Evolutionary conservation across 2,797 vertebrate species (phyloP).

Genomic region (Crenuchus spilurus): DNA sequence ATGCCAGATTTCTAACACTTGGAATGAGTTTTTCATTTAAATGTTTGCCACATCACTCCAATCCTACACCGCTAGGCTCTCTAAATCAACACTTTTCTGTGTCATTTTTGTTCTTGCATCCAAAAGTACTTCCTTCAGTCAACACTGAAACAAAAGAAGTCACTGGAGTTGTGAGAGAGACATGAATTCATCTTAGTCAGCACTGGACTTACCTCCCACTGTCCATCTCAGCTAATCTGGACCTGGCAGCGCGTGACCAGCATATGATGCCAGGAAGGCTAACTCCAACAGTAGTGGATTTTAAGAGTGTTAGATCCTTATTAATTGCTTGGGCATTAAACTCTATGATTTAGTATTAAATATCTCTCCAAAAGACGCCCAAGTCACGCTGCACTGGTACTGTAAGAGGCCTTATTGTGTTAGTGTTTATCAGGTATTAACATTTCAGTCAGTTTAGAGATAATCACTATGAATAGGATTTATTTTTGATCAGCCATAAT

Average conservation of each 20-base stretch:
- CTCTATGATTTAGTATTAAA: not conserved
- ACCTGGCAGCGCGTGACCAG: slow-evolving; percentile 50
- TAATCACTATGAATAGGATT: slow-evolving; percentile 1
- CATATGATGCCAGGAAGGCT: slow-evolving; percentile 25
- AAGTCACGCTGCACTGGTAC: not conserved
- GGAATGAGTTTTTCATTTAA: not conserved
- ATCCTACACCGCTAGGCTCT: not conserved
- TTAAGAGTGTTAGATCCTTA: slow-evolving; percentile 35
- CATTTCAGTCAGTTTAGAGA: not conserved
- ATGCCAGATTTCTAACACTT: not conserved
- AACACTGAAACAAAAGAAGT: not conserved
- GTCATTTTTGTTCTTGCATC: slow-evolving; percentile 62
- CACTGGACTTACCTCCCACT: slow-evolving; percentile 51
- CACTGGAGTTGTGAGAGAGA: slow-evolving; percentile 21
- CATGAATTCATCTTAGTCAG: slow-evolving; percentile 54
- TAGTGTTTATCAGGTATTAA: not conserved
- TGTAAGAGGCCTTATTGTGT: not conserved
- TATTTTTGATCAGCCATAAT: not conserved
- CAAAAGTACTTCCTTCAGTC: slow-evolving; percentile 54
- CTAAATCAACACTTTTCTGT: slow-evolving; percentile 12
- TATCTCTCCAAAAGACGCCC: not conserved
- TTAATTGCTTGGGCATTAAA: slow-evolving; percentile 40
- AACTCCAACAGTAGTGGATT: slow-evolving; percentile 28
- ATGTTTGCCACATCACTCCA: not conserved
- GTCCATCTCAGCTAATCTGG: slow-evolving; percentile 56